Conservation (phyloP, 2,113 vertebrate species). For the Chloropsis hardwickii region DNA sequence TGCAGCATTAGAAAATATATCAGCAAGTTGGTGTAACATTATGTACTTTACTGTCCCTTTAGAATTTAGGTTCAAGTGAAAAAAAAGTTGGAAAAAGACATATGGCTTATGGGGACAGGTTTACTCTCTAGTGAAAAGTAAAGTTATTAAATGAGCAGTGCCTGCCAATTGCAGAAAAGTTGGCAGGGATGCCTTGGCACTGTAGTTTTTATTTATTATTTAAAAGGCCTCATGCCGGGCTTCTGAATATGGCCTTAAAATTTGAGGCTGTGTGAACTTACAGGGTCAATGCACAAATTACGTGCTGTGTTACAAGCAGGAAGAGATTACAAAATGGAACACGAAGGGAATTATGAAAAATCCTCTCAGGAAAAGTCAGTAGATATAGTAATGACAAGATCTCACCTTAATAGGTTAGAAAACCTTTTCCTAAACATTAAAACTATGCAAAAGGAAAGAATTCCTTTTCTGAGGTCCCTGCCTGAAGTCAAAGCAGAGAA, state of each 20-base stretch:
- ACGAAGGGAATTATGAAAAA: not conserved
- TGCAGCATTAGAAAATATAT: constrained; percentile 22
- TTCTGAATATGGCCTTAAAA: not conserved
- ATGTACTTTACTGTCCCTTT: constrained; percentile 22
- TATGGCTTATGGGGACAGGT: constrained; percentile 47
- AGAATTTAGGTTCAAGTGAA: constrained; percentile 41
- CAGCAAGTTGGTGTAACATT: constrained; percentile 1
- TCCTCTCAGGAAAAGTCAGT: not conserved
- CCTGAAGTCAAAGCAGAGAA: not conserved
- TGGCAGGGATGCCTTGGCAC: constrained; percentile 13
- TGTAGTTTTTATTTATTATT: constrained; percentile 23
- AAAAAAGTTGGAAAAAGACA: constrained; percentile 38
- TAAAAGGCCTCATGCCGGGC: not conserved
- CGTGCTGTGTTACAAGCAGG: not conserved
- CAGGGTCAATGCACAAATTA: not conserved
- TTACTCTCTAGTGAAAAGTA: constrained; percentile 34
- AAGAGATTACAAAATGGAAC: not conserved
- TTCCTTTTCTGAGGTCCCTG: not conserved
- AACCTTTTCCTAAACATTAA: not conserved
- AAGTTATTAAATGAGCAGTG: constrained; percentile 45
- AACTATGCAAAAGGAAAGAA: not conserved
- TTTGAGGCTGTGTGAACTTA: not conserved
- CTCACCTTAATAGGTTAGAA: not conserved
- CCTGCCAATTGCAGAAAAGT: constrained; percentile 4
- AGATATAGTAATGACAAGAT: not conserved